These are phyloP conservation scores for Euplexia lucipara DNA, from an alignment of 2,888 invertebrate species.

Conservation along the genomic window DNA sequence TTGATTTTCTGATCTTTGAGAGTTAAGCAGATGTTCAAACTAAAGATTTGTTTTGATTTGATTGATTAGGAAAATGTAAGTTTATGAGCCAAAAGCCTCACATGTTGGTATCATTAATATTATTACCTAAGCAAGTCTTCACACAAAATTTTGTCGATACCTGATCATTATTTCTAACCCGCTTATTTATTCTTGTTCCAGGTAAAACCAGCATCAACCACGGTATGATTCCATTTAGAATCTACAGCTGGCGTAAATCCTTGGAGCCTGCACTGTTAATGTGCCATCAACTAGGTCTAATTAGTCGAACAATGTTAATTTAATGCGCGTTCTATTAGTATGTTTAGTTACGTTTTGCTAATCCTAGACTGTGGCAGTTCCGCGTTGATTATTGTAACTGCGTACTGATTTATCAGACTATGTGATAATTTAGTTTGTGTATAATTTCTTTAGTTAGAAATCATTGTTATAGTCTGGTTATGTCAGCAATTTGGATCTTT, in stretches of 20 bases:
- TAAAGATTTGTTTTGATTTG: too few relatives aligned
- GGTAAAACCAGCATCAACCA: conserved; percentile 56
- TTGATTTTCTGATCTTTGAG: too few relatives aligned
- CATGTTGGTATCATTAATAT: too few relatives aligned
- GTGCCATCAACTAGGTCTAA: conserved; percentile 47
- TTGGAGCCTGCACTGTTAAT: conserved; percentile 39
- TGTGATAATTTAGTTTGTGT: background rate
- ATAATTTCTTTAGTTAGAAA: background rate
- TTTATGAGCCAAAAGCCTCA: too few relatives aligned
- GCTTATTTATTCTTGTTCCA: conserved; percentile 61
- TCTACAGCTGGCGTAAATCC: conserved; percentile 44
- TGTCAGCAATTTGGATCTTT: background rate
- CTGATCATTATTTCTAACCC: conserved; percentile 17
- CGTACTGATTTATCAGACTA: conserved; percentile 16
- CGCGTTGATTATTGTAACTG: conserved; percentile 30
- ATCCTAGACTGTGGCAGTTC: conserved; percentile 46
- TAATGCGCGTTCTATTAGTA: conserved; percentile 62
- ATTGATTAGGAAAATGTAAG: too few relatives aligned
- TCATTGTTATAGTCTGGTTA: background rate
- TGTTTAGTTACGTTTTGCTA: conserved; percentile 62
- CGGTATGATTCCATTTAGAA: conserved; percentile 18
- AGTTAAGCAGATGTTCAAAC: too few relatives aligned
- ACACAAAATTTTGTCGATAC: background rate
- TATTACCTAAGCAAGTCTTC: too few relatives aligned
- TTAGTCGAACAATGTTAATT: conserved; percentile 68